A percentile compares a stretch with the other conserved stretches of the same genome.
phyloP scores from a whole-genome alignment of 1,140 invertebrate genomes.

The Teleogryllus occipitalis region DNA sequence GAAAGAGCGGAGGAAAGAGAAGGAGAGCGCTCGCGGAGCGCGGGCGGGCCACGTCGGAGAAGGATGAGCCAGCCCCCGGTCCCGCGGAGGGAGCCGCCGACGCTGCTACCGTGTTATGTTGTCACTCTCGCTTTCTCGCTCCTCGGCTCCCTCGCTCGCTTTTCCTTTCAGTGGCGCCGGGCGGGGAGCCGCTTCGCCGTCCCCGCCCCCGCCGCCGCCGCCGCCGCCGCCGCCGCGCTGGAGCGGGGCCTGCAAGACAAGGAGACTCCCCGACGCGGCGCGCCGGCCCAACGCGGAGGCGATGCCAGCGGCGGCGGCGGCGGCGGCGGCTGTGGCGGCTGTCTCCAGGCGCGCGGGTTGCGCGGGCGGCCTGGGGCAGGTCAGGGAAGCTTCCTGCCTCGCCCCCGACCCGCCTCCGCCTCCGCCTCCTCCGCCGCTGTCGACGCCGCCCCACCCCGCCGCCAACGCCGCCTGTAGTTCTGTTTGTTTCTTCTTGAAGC shows the following conservation, averaged over 20 bases:
- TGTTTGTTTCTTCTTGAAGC: not conserved
- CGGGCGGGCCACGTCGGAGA: too few species aligned
- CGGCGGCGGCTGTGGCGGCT: too few species aligned
- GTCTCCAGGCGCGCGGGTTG: not conserved
- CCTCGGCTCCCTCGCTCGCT: not conserved
- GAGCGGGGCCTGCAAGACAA: not conserved
- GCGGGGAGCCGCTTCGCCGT: too few species aligned
- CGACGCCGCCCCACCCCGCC: not conserved
- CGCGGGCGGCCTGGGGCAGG: not conserved
- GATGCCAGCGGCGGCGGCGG: too few species aligned
- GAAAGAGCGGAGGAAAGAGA: not conserved
- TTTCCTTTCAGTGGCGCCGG: not conserved
- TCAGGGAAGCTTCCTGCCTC: constrained; percentile 2
- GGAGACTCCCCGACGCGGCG: not conserved
- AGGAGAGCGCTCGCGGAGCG: too few species aligned
- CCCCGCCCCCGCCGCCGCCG: too few species aligned
- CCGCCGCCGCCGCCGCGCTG: too few species aligned
- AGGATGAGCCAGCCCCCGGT: too few species aligned
- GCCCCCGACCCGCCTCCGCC: too few species aligned
- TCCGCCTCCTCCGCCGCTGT: too few species aligned
- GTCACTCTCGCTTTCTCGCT: not conserved
- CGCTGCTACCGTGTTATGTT: not conserved
- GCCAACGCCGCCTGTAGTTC: not conserved
- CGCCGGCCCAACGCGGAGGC: too few species aligned
- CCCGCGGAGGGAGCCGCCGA: not conserved